phyloP scores from a whole-genome alignment of 2,888 invertebrate genomes.

The Rambutsinella grinnellia region DNA sequence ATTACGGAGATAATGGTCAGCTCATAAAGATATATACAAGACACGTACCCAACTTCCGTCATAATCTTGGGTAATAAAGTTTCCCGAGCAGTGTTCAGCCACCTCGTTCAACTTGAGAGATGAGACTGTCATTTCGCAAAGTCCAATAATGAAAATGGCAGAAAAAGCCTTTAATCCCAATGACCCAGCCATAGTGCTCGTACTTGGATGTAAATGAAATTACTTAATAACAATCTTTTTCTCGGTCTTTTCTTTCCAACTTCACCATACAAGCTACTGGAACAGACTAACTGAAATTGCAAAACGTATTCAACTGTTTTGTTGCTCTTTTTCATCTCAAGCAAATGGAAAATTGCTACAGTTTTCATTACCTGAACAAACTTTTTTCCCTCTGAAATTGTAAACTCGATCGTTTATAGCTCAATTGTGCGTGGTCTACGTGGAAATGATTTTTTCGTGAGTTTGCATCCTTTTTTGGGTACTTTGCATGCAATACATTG shows the following conservation, averaged over 20 bases:
- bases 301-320: background rate
- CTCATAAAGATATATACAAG: background rate
- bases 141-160: background rate
- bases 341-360: background rate
- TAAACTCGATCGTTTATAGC: too few species aligned
- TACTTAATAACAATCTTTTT: too few species aligned
- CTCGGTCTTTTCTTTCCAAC: background rate
- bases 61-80: conserved; percentile 37
- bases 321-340: background rate
- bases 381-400: background rate
- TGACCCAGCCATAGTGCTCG: background rate
- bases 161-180: background rate
- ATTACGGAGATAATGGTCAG: too few species aligned
- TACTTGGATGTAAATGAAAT: background rate
- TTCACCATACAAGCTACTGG: background rate
- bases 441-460: background rate
- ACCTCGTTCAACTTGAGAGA: background rate
- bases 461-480: background rate
- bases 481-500: background rate
- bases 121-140: background rate
- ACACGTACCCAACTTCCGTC: conserved; percentile 27
- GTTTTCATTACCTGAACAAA: background rate
- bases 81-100: conserved; percentile 17
- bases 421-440: background rate
- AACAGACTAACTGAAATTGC: background rate